phyloP scores from a whole-genome alignment of 2,113 vertebrate species.

The Chionodraco myersi region DNA sequence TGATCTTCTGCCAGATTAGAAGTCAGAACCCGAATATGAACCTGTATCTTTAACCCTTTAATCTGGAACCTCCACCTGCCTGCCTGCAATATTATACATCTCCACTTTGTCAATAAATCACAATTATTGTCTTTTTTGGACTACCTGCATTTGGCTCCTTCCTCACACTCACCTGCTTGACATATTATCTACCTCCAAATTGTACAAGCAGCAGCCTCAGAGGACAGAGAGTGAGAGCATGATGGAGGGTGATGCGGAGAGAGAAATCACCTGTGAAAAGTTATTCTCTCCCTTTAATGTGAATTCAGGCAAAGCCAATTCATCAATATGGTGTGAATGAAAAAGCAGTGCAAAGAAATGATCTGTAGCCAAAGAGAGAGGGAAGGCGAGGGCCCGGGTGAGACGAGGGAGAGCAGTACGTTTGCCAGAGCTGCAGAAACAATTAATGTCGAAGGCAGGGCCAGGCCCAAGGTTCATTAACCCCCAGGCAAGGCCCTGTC shows the following conservation, averaged over 20 bases:
- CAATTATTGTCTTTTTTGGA: not conserved
- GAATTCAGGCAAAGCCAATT: constrained; percentile 31
- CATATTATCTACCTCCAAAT: constrained; percentile 52
- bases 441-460: constrained; percentile 57
- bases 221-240: constrained; percentile 18
- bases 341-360: constrained; percentile 23
- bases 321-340: constrained; percentile 32
- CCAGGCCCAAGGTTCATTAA: constrained; percentile 67
- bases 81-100: not conserved
- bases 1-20: not conserved
- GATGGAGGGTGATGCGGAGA: constrained; percentile 21
- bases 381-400: not conserved
- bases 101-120: not conserved
- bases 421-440: constrained; percentile 55
- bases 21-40: not conserved
- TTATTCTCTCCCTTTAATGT: constrained; percentile 21
- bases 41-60: not conserved
- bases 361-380: constrained; percentile 6
- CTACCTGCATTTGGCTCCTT: not conserved
- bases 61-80: not conserved
- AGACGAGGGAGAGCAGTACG: not conserved
- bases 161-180: not conserved
- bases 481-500: constrained; percentile 57
- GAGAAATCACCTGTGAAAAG: constrained; percentile 17
- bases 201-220: constrained; percentile 28